Percentiles rank a stretch among this genome's conserved stretches.
Evolutionary conservation across 2,113 vertebrate species (phyloP).

Genomic region (Saccopteryx bilineata): DNA sequence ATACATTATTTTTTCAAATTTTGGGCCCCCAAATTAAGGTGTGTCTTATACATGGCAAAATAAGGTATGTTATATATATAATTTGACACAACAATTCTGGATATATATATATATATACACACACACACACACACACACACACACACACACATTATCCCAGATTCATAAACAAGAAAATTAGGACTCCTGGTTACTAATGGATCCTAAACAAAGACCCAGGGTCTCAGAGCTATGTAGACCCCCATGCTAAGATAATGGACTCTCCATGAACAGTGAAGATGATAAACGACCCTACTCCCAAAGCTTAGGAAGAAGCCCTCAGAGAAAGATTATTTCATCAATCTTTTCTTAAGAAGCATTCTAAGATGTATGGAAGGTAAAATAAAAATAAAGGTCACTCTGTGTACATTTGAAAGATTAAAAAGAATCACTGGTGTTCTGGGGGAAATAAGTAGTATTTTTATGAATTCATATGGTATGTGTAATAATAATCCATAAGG

Average conservation of each 20-base stretch:
- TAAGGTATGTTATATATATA: neutral
- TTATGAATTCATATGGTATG: neutral
- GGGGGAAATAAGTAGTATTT: neutral
- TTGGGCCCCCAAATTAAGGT: too few species aligned
- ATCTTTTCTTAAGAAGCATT: neutral
- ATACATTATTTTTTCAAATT: too few species aligned
- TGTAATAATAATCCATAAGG: neutral
- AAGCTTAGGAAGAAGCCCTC: neutral
- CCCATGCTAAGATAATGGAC: neutral
- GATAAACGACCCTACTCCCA: neutral
- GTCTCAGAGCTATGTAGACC: neutral
- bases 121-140: too few species aligned
- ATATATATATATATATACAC: too few species aligned
- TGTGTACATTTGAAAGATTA: neutral
- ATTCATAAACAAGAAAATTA: conserved; percentile 42
- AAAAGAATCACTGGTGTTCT: neutral
- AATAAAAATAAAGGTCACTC: neutral
- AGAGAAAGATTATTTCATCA: neutral
- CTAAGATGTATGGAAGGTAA: neutral
- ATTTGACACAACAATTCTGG: neutral
- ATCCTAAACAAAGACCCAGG: neutral
- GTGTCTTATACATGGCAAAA: too few species aligned
- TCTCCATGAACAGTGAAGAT: neutral
- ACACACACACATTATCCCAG: neutral
- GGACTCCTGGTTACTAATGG: neutral